phyloP scores from a whole-genome alignment of 30 jellyfish, hydroid and myxozoan genomes.

The Hydractinia symbiolongicarpus region DNA sequence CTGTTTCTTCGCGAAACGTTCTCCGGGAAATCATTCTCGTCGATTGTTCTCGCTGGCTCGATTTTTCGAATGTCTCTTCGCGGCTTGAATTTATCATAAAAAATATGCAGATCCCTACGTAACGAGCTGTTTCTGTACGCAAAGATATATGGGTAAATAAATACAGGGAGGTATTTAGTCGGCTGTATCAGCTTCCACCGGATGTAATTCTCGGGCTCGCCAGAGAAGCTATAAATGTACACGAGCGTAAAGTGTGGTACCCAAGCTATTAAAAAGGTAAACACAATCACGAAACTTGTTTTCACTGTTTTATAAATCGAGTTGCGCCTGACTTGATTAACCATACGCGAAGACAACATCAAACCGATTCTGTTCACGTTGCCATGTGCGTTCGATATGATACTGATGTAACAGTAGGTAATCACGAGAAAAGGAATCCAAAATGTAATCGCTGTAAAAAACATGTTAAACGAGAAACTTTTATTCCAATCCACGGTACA shows the following conservation, averaged over 20 bases:
- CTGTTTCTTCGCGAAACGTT: conserved; percentile 31
- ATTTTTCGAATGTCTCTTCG: conserved; percentile 21
- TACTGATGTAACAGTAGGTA: conserved; percentile 1
- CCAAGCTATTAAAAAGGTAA: background rate
- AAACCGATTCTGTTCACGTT: background rate
- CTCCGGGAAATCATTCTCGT: conserved; percentile 22
- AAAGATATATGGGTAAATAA: conserved; percentile 17
- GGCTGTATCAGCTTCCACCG: background rate
- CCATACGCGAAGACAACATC: background rate
- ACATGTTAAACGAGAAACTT: conserved; percentile 11
- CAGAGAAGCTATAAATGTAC: background rate
- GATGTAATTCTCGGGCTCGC: too few species aligned
- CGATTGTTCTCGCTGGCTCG: conserved; percentile 23
- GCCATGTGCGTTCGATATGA: conserved; percentile 16
- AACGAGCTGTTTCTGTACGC: conserved; percentile 15
- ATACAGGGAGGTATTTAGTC: background rate
- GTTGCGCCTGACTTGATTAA: background rate
- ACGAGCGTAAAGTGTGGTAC: conserved; percentile 14
- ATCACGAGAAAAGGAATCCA: conserved; percentile 2
- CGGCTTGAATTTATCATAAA: background rate
- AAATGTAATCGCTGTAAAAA: background rate
- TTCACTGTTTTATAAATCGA: background rate
- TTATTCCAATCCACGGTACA: conserved; percentile 33
- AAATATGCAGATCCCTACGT: conserved; percentile 7
- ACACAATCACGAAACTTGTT: conserved; percentile 19